These are phyloP conservation scores for Eudorcas thomsonii DNA, from an alignment of 2,113 vertebrate genomes.

Conservation along the genomic window DNA sequence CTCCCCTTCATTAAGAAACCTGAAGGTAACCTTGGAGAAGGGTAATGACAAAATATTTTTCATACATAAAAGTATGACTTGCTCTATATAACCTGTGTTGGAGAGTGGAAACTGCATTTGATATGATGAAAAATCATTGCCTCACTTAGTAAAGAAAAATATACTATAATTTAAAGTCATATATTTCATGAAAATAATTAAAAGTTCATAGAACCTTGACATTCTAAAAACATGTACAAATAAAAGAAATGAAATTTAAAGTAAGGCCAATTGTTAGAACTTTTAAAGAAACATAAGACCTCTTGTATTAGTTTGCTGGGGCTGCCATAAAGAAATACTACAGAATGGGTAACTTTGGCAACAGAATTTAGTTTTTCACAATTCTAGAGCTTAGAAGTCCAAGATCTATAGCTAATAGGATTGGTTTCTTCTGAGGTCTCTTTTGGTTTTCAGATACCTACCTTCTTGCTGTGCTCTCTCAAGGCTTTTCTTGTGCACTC, in stretches of 20 bases:
- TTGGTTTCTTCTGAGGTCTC: neutral
- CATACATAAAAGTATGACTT: neutral
- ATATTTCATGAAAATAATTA: neutral
- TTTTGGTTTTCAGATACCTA: rapidly evolving
- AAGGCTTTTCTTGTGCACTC: neutral
- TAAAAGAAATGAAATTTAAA: neutral
- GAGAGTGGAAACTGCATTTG: neutral
- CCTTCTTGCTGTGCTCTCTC: neutral
- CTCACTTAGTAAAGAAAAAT: neutral
- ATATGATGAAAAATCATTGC: neutral
- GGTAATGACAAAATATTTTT: neutral
- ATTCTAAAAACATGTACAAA: neutral
- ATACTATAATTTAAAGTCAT: neutral
- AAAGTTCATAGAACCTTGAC: neutral
- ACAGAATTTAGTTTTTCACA: neutral
- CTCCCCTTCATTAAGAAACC: neutral
- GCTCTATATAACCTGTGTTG: neutral
- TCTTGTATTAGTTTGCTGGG: neutral
- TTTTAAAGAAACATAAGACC: neutral
- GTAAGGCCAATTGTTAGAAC: neutral
- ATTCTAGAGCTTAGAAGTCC: neutral
- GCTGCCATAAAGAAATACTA: neutral
- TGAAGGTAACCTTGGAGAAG: neutral
- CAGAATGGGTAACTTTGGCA: neutral
- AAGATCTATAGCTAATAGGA: neutral